These are phyloP conservation scores for Anolis apletophallus DNA, from an alignment of 2,797 vertebrate genomes.

Conservation along the genomic window DNA sequence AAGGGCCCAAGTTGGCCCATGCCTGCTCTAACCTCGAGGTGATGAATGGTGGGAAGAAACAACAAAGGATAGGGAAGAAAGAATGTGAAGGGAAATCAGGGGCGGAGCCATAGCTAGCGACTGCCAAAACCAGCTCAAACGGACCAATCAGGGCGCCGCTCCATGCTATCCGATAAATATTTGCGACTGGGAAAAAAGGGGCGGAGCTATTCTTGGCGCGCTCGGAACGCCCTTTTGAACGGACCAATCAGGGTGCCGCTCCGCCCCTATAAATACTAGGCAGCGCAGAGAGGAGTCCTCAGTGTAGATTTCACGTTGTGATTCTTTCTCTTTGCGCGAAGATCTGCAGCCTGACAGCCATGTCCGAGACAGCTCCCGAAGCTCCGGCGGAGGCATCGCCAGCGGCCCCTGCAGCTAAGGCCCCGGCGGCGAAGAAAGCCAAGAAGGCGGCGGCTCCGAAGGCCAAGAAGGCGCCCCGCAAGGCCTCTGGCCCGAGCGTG, in stretches of 20 bases:
- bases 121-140: no score
- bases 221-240: background rate
- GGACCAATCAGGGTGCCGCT: conserved; percentile 34
- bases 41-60: no score
- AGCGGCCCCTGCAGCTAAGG: background rate
- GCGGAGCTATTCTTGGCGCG: no score
- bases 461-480: background rate
- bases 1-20: no score
- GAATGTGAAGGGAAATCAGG: no score
- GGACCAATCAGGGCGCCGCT: no score
- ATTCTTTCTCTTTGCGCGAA: no score
- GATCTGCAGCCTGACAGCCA: background rate
- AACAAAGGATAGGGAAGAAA: no score
- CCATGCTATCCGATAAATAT: no score
- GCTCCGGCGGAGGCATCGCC: background rate
- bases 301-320: background rate
- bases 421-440: background rate
- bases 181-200: no score
- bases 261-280: conserved; percentile 32
- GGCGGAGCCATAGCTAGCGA: no score
- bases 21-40: no score
- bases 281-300: background rate
- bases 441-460: background rate
- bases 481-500: conserved; percentile 39
- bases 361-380: background rate